Percentiles rank a stretch among this genome's conserved stretches.
These are phyloP conservation scores for Schizopygopsis malacanthus DNA, from an alignment of 2,797 vertebrate species.

Conservation along the genomic window DNA sequence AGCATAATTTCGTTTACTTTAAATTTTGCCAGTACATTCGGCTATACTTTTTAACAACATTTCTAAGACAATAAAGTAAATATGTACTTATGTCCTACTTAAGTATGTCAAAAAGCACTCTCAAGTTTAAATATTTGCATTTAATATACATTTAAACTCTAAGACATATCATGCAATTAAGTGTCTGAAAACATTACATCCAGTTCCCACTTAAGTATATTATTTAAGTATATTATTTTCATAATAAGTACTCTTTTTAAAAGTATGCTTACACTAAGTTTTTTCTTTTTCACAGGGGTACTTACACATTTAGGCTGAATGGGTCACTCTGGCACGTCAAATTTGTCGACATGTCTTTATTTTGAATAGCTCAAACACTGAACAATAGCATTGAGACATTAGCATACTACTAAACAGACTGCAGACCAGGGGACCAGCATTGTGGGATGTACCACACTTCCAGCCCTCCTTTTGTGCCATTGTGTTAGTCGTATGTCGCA, in stretches of 20 bases:
- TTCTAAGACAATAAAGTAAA: neutral
- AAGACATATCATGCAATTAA: neutral
- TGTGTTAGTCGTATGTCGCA: slow-evolving; percentile 35
- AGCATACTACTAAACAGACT: neutral
- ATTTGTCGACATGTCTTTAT: neutral
- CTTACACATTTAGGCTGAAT: neutral
- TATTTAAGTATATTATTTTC: neutral
- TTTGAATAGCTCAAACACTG: neutral
- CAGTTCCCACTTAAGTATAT: neutral
- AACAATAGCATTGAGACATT: slow-evolving; percentile 1
- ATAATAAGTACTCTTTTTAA: neutral
- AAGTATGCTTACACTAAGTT: neutral
- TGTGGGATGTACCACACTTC: neutral
- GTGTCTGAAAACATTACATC: neutral
- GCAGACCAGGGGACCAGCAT: neutral
- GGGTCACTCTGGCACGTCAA: neutral
- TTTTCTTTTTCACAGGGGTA: neutral
- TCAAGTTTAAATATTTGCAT: neutral
- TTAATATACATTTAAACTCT: neutral
- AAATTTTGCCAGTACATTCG: neutral
- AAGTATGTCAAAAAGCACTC: neutral
- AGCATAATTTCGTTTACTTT: neutral
- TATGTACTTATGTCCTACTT: neutral
- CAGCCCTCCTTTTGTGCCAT: slow-evolving; percentile 39
- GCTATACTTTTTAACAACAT: neutral